Base-by-base conservation (phyloP, 2,113 vertebrate genomes). In the Ariopsis seemanni region DNA sequence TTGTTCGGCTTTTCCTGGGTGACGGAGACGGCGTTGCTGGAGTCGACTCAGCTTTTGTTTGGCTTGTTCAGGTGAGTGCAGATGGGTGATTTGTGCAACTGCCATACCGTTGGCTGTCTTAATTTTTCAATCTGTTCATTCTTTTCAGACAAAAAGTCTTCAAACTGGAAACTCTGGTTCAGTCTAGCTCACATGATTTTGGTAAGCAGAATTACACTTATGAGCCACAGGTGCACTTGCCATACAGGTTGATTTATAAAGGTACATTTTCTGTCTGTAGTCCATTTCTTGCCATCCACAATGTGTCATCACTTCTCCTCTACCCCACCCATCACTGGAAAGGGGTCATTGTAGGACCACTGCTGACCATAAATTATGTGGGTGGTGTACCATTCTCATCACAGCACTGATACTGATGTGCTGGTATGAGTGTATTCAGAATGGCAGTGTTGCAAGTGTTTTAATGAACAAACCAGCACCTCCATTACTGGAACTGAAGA, bases 1-100 rank as follows among this genome's bases (percentile, higher is more conserved):
- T 91, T 99, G 69, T 99, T 99, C 95, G 98, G 96, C 88, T 97
- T 98, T 91, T 92, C 95, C 14, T 99, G 98, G 97, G 97, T 97
- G 84, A 98, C 97, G 53, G 97, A 98, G 95, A 98, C 90, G 5
- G 97, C 97, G 7, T 93, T 99, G 89, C 95, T 97, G 87, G 96
- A 98, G 93, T 98, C 97, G 65, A 96, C 95, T 85, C 95, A 91
- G 91, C 89, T 98, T 71, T 96, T 99, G 27, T 99, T 99, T 93
- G 96, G 97, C 91, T 95, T 99, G 84, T 95, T 98, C 90, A 97
- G 97, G 98, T 99, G 95, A 85, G 88, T 25, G 60, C 90, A 55
- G 86, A 77, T 60, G 48, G 81, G 69, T 10, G 75, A 78, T 88
- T 82, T 89, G 86, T 60, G 84, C 27, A 5, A 48, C 48, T 81